Conservation (phyloP, 2,888 invertebrate species). For the Apodemia zela region DNA sequence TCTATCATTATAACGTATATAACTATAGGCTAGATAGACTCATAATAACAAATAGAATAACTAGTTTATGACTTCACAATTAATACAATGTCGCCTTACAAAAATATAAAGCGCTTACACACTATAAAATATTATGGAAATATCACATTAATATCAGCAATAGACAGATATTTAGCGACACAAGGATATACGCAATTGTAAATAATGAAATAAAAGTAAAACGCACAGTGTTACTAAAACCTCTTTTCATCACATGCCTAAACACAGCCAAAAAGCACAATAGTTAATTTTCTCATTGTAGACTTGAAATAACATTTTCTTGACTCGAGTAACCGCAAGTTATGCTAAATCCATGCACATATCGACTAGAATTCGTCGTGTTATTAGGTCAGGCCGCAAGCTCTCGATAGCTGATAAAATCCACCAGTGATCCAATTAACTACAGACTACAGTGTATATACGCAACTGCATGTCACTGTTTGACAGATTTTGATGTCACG, state of each 20-base stretch:
- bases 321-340: slow-evolving; percentile 76
- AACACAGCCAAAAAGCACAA: slow-evolving; percentile 78
- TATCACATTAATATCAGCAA: slow-evolving; percentile 52
- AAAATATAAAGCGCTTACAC: slow-evolving; percentile 61
- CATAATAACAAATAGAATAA: slow-evolving; percentile 14
- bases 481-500: slow-evolving; percentile 78
- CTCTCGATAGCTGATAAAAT: slow-evolving; percentile 39
- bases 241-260: slow-evolving; percentile 79
- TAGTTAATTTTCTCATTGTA: slow-evolving; percentile 77
- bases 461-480: slow-evolving; percentile 79
- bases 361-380: slow-evolving; percentile 61
- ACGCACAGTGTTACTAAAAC: slow-evolving; percentile 78
- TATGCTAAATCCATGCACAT: slow-evolving; percentile 79
- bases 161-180: slow-evolving; percentile 52
- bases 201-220: slow-evolving; percentile 67
- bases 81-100: slow-evolving; percentile 45
- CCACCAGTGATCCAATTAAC: slow-evolving; percentile 39
- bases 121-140: slow-evolving; percentile 45
- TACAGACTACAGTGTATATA: slow-evolving; percentile 70
- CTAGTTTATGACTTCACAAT: slow-evolving; percentile 37
- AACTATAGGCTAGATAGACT: slow-evolving; percentile 8
- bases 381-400: slow-evolving; percentile 48
- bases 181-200: slow-evolving; percentile 61
- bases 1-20: slow-evolving; percentile 9
- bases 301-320: slow-evolving; percentile 77